phyloP scores from a whole-genome alignment of 2,797 vertebrate species.

The Limnodromus scolopaceus region DNA sequence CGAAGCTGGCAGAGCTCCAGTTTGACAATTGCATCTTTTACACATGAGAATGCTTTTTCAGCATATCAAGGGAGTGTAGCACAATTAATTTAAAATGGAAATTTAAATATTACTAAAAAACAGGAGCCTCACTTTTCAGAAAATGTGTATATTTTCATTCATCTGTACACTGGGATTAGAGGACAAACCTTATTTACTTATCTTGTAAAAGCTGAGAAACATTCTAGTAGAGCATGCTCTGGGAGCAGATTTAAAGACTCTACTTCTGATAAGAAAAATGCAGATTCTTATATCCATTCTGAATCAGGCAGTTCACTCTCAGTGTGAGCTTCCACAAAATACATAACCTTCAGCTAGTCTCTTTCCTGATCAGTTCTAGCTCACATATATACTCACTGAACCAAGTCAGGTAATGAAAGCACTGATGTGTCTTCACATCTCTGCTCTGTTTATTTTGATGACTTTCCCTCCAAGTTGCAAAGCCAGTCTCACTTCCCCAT shows the following conservation, averaged over 20 bases:
- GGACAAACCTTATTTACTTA: not conserved
- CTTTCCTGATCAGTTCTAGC: not conserved
- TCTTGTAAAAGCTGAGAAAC: not conserved
- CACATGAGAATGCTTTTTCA: not conserved
- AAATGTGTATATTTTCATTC: not conserved
- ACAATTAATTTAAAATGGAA: not conserved
- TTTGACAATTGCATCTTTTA: not conserved
- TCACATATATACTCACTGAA: not conserved
- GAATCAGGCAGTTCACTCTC: not conserved
- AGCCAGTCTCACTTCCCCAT: not conserved
- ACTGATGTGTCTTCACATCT: not conserved
- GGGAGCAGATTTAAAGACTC: not conserved
- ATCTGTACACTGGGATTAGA: not conserved
- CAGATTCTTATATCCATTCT: not conserved
- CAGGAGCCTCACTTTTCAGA: not conserved
- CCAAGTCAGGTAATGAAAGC: not conserved
- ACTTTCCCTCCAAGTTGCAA: not conserved
- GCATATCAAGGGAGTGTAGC: not conserved
- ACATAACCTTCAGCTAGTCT: not conserved
- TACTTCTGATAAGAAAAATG: not conserved
- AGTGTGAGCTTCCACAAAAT: not conserved
- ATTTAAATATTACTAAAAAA: not conserved
- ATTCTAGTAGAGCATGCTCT: not conserved
- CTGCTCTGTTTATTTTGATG: not conserved
- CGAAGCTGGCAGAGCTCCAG: not conserved